A percentile compares a stretch with the other conserved stretches of the same genome.
These are phyloP conservation scores for Hermaeophaga mercurialis DNA, from an alignment of 2,888 invertebrate genomes.

Conservation along the genomic window DNA sequence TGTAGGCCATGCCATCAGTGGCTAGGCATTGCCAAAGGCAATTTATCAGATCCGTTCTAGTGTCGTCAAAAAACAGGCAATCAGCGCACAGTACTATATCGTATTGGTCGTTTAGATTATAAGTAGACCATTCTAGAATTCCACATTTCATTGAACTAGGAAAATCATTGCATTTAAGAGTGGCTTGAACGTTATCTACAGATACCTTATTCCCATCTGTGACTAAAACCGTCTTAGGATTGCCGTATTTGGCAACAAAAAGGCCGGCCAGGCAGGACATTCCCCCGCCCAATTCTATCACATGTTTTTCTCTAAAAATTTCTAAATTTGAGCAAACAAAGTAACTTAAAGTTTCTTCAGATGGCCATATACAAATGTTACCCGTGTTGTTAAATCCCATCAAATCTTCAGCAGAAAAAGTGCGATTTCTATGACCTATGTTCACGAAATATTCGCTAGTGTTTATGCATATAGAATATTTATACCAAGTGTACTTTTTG, in stretches of 20 bases:
- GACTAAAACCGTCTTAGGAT: slow-evolving; percentile 67
- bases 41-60: slow-evolving; percentile 68
- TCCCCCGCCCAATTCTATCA: slow-evolving; percentile 82
- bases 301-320: slow-evolving; percentile 69
- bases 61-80: slow-evolving; percentile 79
- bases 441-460: slow-evolving; percentile 61
- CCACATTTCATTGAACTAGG: slow-evolving; percentile 59
- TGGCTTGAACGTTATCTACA: slow-evolving; percentile 72
- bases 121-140: slow-evolving; percentile 63
- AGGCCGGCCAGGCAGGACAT: slow-evolving; percentile 84
- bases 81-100: slow-evolving; percentile 79
- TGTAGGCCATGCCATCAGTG: slow-evolving; percentile 67
- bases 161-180: slow-evolving; percentile 69
- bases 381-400: slow-evolving; percentile 85
- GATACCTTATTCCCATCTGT: slow-evolving; percentile 81
- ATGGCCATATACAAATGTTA: slow-evolving; percentile 81
- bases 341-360: slow-evolving; percentile 75
- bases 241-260: slow-evolving; percentile 70
- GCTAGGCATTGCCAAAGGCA: slow-evolving; percentile 69
- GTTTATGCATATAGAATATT: slow-evolving; percentile 63
- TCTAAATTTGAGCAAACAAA: slow-evolving; percentile 68
- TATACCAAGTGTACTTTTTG: slow-evolving; percentile 65
- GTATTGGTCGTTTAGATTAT: slow-evolving; percentile 59
- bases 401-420: slow-evolving; percentile 71
- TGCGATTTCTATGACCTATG: slow-evolving; percentile 65